Evolutionary conservation across 2,113 vertebrate genomes (phyloP), one percentile per base, ranked within the genome.

Genomic region (Calidris pygmaea): DNA sequence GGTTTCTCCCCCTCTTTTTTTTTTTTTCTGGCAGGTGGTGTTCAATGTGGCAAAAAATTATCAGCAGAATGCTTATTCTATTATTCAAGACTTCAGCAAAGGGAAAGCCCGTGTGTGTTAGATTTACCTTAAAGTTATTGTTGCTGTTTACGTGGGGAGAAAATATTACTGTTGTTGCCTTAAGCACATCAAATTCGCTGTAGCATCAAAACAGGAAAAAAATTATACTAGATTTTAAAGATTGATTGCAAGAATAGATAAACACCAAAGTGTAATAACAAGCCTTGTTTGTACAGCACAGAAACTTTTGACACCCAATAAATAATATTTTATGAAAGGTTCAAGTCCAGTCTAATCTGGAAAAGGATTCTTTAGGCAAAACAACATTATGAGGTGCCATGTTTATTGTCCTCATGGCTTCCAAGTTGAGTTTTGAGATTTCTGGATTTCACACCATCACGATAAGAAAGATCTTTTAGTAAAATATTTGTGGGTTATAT

Each of bases 381-480:
- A 45, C 53, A 88, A 32, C 47, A 12, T 90, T 95, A 92, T 87
- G 87, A 94, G 87, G 89, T 95, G 87, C 90, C 29, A 19, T 78
- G 48, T 94, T 87, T 96, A 85, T 83, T 95, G 88, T 92, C 66
- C 79, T 37, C 17, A 1, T 82, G 76, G 89, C 34, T 94, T 92
- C 84, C 74, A 85, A 92, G 83, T 55, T 56, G 59, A 82, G 35
- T 85, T 95, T 89, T 87, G 71, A 70, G 93, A 62, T 89, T 87
- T 93, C 63, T 91, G 80, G 80, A 72, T 95, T 92, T 95, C 78
- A 82, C 62, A 87, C 70, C 15, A 41, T 65, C 48, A 39, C n/a
- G 81, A 5, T 77, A 67, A 90, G 60, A 56, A 86, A 86, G 87
- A 89, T 47, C 75, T 19, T 79, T 62, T 14, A 83, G 50, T n/a